Evolutionary conservation across 2,113 vertebrate genomes (phyloP).

Genomic region (Bothrops jararaca): DNA sequence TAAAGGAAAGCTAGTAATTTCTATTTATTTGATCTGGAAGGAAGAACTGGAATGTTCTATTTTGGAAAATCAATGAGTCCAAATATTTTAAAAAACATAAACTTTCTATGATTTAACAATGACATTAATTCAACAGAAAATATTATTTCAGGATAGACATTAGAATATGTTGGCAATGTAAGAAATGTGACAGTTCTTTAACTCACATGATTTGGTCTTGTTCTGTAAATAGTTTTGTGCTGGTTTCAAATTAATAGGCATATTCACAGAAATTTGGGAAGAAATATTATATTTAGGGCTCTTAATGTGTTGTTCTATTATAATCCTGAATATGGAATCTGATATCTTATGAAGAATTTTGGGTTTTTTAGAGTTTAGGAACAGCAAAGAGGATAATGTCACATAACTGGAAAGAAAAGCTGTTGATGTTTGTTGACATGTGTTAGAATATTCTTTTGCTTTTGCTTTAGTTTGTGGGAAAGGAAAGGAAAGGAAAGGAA

Average conservation of each 20-base stretch:
- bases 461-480: neutral
- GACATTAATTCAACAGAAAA: neutral
- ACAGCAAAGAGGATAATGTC: neutral
- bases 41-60: neutral
- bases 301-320: neutral
- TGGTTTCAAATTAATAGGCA: neutral
- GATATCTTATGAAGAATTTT: neutral
- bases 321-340: neutral
- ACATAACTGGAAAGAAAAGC: neutral
- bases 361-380: neutral
- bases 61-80: neutral
- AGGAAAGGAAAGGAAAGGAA: neutral
- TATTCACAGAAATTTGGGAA: neutral
- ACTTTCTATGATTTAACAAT: neutral
- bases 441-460: neutral
- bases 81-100: neutral
- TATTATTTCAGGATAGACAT: neutral
- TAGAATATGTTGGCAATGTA: neutral
- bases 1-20: neutral
- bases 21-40: neutral
- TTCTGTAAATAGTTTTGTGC: neutral
- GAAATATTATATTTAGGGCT: neutral
- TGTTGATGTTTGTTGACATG: neutral
- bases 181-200: neutral
- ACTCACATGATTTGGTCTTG: neutral